Percentiles rank a stretch among this genome's conserved stretches.
Evolutionary conservation across 1,140 invertebrate species (phyloP).

Genomic region (Lepeophtheirus salmonis): DNA sequence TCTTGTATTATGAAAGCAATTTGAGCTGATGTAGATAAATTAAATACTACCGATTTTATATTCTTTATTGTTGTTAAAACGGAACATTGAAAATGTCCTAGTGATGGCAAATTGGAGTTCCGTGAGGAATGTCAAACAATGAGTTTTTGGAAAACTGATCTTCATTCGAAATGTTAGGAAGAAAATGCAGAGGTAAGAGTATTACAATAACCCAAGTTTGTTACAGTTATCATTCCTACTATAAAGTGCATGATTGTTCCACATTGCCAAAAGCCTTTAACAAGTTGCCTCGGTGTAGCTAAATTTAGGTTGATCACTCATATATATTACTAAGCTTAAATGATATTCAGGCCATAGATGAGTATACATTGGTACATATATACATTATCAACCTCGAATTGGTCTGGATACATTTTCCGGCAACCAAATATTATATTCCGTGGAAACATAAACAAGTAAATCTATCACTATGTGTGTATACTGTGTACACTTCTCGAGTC

Average conservation of each 20-base stretch:
- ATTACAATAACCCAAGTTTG: conserved; percentile 65
- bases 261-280: conserved; percentile 25
- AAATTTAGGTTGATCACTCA: conserved; percentile 62
- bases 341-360: conserved; percentile 51
- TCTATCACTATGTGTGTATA: too few relatives aligned
- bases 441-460: too few relatives aligned
- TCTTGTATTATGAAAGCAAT: conserved; percentile 40
- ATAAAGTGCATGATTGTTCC: conserved; percentile 46
- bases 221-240: conserved; percentile 50
- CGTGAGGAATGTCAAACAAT: conserved; percentile 56
- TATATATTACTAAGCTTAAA: conserved; percentile 50
- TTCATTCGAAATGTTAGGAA: conserved; percentile 45
- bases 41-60: conserved; percentile 45
- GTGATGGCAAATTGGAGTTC: conserved; percentile 37
- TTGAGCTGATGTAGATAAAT: conserved; percentile 73
- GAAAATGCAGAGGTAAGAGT: conserved; percentile 40
- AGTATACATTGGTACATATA: conserved; percentile 45
- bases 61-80: conserved; percentile 50
- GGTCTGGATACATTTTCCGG: conserved; percentile 21
- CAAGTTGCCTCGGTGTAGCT: conserved; percentile 50
- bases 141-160: conserved; percentile 42
- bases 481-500: too few relatives aligned
- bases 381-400: conserved; percentile 32
- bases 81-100: conserved; percentile 51
- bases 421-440: conserved; percentile 40